Evolutionary conservation across 2,797 vertebrate species (phyloP), one percentile per base, ranked within the genome.

Genomic region (Onychomys leucogaster): DNA sequence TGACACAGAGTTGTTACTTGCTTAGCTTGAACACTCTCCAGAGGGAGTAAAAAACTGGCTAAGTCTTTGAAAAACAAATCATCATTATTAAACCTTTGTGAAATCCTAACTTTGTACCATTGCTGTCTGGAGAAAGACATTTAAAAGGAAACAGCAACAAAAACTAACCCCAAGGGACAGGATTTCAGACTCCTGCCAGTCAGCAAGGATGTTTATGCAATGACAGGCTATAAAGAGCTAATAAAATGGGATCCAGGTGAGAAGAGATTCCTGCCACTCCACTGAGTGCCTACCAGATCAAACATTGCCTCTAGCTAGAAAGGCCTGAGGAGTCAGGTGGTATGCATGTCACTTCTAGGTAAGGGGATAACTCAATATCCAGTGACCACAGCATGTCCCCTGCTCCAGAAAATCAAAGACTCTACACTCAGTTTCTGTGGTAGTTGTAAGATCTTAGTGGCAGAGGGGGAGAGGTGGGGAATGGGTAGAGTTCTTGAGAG

Each of bases 1-100:
- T 27, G 21, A 37, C 0, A 8, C 0, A 25, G 43, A 61, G 27
- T 17, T 1, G 14, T 6, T 5, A 2, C 37, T 55, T 1, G 6
- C 1, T 55, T 43, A 41, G 17, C 5, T 71, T 37, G 14, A 49
- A 55, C 77, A 75, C 73, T 67, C 14, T 14, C 37, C 25, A 3
- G 6, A 37, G 23, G 55, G 49, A 57, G 69, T 81, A n/a, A 65
- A 23, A 55, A 88, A 16, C 76, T 63, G n/a, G n/a, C 52, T 34
- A 9, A 0, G 7, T 12, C 34, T 90, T 88, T 85, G n/a, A 89
- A 90, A 46, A 95, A 76, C 32, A 34, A 88, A 93, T 14, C 34
- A 55, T 63, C 37, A 86, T 78, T 34, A 87, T 13, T 5, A 63
- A 59, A 37, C 37, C 78, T 82, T 61, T 52, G 17, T 65, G 32